Base-by-base conservation (phyloP, 2,888 invertebrate species). In the Apoda limacodes region DNA sequence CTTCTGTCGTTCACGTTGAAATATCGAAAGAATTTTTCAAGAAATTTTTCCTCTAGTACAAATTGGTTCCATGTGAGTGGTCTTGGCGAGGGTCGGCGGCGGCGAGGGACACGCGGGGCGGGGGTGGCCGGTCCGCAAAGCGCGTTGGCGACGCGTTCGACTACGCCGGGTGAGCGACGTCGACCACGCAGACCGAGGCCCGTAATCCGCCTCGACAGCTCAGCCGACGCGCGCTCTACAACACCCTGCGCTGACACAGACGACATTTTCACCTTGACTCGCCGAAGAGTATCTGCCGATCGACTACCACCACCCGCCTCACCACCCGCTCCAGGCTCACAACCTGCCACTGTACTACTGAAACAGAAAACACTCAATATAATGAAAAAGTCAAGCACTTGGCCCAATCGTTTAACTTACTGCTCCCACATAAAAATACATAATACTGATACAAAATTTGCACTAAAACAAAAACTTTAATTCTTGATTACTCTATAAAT, bases 171-270 rank as follows among this genome's bases (percentile, higher is more conserved):
- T 39, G 83, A 76, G 40, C 80, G 78, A 50, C 84, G 85, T 43
- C 83, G 83, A 35, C 85, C 86, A 48, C 90, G 86, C 57, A 90
- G 72, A 30, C 89, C 88, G 50, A 92, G 83, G 39, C 92, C 92
- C 58, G 91, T 93, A 74, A 94, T 93, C 58, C 93, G 87, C 61
- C 93, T 92, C 50, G 92, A 90, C 45, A 94, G 83, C 75, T 94
- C 93, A 44, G 93, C 93, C 50, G 92, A 93, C 55, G 93, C 93
- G 58, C 93, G 86, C 83, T 94, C 93, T 70, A 94, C 93, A 60
- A 93, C 93, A 57, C 93, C 93, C 74, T 92, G 92, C 53, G 92
- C 90, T 52, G 91, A 91, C 78, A 92, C 90, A 58, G 90, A 90
- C 63, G 90, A 90, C 90, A 90, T 90, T 60, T 75, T 78, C 59